A percentile compares a stretch with the other conserved stretches of the same genome.
These are phyloP conservation scores for Porites divaricata DNA, from an alignment of 92 coral and sea anemone genomes.

Conservation along the genomic window DNA sequence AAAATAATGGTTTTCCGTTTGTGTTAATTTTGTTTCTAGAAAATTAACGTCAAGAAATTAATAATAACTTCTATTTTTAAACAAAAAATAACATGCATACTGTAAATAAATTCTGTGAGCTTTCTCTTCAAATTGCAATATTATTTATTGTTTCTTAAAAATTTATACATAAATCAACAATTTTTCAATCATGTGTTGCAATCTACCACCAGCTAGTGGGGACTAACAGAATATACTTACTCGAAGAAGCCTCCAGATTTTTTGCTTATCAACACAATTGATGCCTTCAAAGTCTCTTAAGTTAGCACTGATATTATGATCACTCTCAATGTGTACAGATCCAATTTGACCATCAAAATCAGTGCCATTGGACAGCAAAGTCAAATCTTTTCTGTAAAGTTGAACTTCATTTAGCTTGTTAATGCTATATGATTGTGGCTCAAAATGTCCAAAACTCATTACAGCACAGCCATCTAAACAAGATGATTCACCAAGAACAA, in stretches of 20 bases:
- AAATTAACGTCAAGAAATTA: too few relatives aligned
- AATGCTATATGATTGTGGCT: conserved; percentile 50
- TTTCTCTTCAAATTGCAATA: too few relatives aligned
- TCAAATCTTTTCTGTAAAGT: neutral
- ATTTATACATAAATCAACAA: too few relatives aligned
- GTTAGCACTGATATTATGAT: neutral
- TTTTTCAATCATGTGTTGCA: too few relatives aligned
- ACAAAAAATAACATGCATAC: too few relatives aligned
- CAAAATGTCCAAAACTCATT: conserved; percentile 93
- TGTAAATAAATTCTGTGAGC: too few relatives aligned
- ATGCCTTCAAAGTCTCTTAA: conserved; percentile 41
- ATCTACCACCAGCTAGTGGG: neutral
- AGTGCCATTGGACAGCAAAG: neutral
- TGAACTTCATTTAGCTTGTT: neutral
- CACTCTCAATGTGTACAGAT: neutral
- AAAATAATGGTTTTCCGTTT: too few relatives aligned
- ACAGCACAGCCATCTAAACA: conserved; percentile 91
- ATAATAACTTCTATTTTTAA: too few relatives aligned
- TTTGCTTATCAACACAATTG: conserved; percentile 47
- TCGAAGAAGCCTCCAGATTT: conserved; percentile 83
- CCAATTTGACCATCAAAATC: neutral
- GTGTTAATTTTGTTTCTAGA: too few relatives aligned
- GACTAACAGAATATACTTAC: conserved; percentile 44
- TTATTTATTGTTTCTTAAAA: too few relatives aligned
- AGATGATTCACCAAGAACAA: conserved; percentile 94